These are phyloP conservation scores for Euproctis similis DNA, from an alignment of 2,888 invertebrate genomes.

Conservation along the genomic window DNA sequence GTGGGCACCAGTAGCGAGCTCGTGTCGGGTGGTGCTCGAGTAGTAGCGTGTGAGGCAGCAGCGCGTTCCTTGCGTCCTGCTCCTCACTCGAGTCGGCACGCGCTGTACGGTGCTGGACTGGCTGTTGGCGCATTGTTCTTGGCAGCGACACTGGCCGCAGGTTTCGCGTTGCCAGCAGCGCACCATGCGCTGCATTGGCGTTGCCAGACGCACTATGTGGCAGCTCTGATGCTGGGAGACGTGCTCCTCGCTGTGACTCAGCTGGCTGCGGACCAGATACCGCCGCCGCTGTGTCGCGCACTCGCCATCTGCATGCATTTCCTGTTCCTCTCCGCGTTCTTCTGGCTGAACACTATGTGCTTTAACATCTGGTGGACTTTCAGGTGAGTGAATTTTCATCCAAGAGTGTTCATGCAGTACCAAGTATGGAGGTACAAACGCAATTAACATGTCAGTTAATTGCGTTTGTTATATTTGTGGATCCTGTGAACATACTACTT, in stretches of 20 bases:
- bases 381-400: slow-evolving; percentile 85
- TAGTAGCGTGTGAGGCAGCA: slow-evolving; percentile 73
- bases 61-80: slow-evolving; percentile 40
- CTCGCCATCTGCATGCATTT: slow-evolving; percentile 90
- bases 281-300: slow-evolving; percentile 77
- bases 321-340: slow-evolving; percentile 91
- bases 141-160: slow-evolving; percentile 86
- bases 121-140: slow-evolving; percentile 88
- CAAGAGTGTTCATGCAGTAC: too few relatives aligned
- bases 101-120: slow-evolving; percentile 84
- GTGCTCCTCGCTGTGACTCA: slow-evolving; percentile 86
- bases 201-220: slow-evolving; percentile 91
- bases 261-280: slow-evolving; percentile 78
- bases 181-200: slow-evolving; percentile 92
- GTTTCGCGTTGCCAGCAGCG: slow-evolving; percentile 86
- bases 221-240: slow-evolving; percentile 87
- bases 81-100: slow-evolving; percentile 77
- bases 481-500: too few relatives aligned
- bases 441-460: background rate
- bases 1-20: slow-evolving; percentile 73
- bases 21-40: slow-evolving; percentile 38
- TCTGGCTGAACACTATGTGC: slow-evolving; percentile 96
- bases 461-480: too few relatives aligned
- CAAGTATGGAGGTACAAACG: too few relatives aligned
- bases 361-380: slow-evolving; percentile 97